A percentile compares a stretch with the other conserved stretches of the same genome.
Evolutionary conservation across 1,140 invertebrate species (phyloP).

Genomic region (Meloidogyne floridensis): DNA sequence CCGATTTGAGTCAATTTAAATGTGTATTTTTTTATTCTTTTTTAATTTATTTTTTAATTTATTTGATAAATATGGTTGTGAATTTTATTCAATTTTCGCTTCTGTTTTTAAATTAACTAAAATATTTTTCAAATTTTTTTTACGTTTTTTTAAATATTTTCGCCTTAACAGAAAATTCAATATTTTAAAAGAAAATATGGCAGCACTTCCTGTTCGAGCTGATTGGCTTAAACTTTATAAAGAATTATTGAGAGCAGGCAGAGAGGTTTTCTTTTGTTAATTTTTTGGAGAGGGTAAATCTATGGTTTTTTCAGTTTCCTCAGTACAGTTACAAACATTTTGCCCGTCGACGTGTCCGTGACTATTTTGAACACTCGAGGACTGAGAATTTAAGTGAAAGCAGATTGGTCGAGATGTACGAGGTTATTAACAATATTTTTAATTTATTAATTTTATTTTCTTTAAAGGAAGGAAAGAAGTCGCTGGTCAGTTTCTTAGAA

Average conservation of each 20-base stretch:
- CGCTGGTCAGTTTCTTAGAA: not conserved
- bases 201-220: not conserved
- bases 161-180: no score
- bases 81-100: not conserved
- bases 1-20: conserved; percentile 28
- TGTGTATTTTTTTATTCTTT: not conserved
- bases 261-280: conserved; percentile 11
- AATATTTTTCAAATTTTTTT: not conserved
- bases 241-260: conserved; percentile 28
- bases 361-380: conserved; percentile 30
- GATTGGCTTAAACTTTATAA: conserved; percentile 38
- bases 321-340: conserved; percentile 38
- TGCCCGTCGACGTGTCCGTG: conserved; percentile 30
- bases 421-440: conserved; percentile 4
- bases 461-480: conserved; percentile 4
- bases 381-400: not conserved
- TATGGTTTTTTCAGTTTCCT: conserved; percentile 22
- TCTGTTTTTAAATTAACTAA: not conserved
- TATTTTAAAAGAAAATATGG: not conserved
- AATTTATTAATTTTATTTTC: not conserved
- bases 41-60: not conserved
- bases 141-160: no score
- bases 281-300: no score
- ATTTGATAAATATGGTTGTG: not conserved
- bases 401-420: not conserved